Evolutionary conservation across 2,888 invertebrate species (phyloP).

Genomic region (Eupeodes luniger): DNA sequence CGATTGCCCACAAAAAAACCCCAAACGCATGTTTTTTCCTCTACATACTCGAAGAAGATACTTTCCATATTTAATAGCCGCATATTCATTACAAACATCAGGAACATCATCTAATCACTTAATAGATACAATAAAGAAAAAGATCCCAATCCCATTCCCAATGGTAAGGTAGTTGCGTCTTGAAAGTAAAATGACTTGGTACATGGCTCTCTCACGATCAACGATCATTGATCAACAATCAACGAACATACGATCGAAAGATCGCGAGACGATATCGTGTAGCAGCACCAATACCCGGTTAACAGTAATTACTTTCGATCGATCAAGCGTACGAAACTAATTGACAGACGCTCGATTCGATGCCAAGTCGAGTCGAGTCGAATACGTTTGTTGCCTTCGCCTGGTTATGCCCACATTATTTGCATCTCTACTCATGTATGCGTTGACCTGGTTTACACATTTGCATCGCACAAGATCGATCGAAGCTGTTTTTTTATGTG

Average conservation of each 20-base stretch:
- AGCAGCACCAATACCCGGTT: constrained; percentile 39
- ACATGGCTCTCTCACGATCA: constrained; percentile 3
- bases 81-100: constrained; percentile 40
- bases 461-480: not conserved
- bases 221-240: not conserved
- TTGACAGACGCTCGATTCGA: constrained; percentile 51
- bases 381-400: constrained; percentile 40
- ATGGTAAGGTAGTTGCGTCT: constrained; percentile 28
- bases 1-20: constrained; percentile 46
- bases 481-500: constrained; percentile 3
- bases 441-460: constrained; percentile 61
- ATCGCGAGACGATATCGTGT: not conserved
- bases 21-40: constrained; percentile 32
- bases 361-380: constrained; percentile 3
- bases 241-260: too few species aligned
- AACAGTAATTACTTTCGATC: constrained; percentile 58
- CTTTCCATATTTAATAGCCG: constrained; percentile 61
- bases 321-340: constrained; percentile 62
- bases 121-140: constrained; percentile 51
- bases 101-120: constrained; percentile 52
- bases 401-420: constrained; percentile 43
- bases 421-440: constrained; percentile 27
- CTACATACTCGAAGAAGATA: constrained; percentile 5
- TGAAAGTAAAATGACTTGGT: constrained; percentile 57
- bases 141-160: constrained; percentile 22